phyloP scores from a whole-genome alignment of 2,888 invertebrate species.

The Electrophaes corylata region DNA sequence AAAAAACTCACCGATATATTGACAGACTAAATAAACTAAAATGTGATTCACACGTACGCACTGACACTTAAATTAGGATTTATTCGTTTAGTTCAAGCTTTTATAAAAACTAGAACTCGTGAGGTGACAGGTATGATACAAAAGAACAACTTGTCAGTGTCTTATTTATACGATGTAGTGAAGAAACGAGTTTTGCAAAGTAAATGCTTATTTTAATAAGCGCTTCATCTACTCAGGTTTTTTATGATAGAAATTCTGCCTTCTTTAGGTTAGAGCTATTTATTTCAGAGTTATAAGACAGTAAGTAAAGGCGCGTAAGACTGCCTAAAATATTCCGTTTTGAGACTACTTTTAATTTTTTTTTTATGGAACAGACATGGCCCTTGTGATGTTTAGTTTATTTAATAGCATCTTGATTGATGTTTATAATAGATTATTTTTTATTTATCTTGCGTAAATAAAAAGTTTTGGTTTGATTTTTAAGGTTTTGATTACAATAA shows the following conservation, averaged over 20 bases:
- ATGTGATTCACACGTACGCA: conserved; percentile 58
- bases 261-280: too few species aligned
- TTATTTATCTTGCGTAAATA: too few species aligned
- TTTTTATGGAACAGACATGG: too few species aligned
- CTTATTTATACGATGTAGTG: conserved; percentile 33
- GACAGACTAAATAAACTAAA: conserved; percentile 58
- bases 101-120: conserved; percentile 54
- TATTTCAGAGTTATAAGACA: too few species aligned
- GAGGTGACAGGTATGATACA: conserved; percentile 33
- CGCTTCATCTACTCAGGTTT: conserved; percentile 37
- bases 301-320: too few species aligned
- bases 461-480: too few species aligned
- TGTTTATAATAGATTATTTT: too few species aligned
- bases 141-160: conserved; percentile 40
- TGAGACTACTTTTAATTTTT: too few species aligned
- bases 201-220: conserved; percentile 39
- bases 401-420: too few species aligned
- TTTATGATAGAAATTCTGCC: not conserved
- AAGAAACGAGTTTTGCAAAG: conserved; percentile 27
- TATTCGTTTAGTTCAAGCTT: conserved; percentile 49
- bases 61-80: conserved; percentile 63
- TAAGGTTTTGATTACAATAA: too few species aligned
- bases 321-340: too few species aligned
- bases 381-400: too few species aligned
- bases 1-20: conserved; percentile 63